Percentiles rank a stretch among this genome's conserved stretches.
These are phyloP conservation scores for Autographa gamma DNA, from an alignment of 2,888 invertebrate genomes.

Conservation along the genomic window DNA sequence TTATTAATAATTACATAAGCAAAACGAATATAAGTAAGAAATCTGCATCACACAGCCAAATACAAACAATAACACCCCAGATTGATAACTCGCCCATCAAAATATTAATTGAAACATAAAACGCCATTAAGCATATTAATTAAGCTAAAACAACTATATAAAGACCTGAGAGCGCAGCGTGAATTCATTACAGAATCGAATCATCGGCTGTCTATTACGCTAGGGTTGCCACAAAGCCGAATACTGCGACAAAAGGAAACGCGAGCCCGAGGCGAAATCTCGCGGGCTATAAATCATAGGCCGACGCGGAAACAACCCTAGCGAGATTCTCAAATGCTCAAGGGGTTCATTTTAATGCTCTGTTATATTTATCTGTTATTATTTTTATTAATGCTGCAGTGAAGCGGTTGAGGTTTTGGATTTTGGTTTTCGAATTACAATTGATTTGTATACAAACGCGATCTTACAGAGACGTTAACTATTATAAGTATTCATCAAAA, in stretches of 20 bases:
- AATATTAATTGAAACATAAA: conserved; percentile 56
- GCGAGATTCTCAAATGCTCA: conserved; percentile 66
- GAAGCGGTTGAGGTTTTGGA: background rate
- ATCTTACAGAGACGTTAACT: background rate
- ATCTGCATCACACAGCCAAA: background rate
- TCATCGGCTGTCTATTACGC: conserved; percentile 71
- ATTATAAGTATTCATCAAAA: no score
- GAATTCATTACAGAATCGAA: conserved; percentile 69
- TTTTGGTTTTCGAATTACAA: background rate
- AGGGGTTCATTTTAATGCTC: conserved; percentile 76
- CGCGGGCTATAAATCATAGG: conserved; percentile 77
- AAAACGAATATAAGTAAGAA: background rate
- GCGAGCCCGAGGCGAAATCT: conserved; percentile 74
- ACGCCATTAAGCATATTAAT: conserved; percentile 60
- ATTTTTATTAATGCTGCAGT: conserved; percentile 48
- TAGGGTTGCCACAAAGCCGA: conserved; percentile 74
- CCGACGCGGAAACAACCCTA: conserved; percentile 75
- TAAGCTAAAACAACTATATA: conserved; percentile 61
- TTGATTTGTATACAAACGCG: background rate
- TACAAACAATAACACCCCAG: background rate
- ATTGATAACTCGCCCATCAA: conserved; percentile 33
- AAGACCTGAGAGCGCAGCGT: conserved; percentile 57
- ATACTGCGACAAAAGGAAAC: conserved; percentile 73
- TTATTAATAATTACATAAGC: no score
- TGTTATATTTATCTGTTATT: conserved; percentile 61